These are phyloP conservation scores for Pampusana beccarii DNA, from an alignment of 2,113 vertebrate species.

Conservation along the genomic window DNA sequence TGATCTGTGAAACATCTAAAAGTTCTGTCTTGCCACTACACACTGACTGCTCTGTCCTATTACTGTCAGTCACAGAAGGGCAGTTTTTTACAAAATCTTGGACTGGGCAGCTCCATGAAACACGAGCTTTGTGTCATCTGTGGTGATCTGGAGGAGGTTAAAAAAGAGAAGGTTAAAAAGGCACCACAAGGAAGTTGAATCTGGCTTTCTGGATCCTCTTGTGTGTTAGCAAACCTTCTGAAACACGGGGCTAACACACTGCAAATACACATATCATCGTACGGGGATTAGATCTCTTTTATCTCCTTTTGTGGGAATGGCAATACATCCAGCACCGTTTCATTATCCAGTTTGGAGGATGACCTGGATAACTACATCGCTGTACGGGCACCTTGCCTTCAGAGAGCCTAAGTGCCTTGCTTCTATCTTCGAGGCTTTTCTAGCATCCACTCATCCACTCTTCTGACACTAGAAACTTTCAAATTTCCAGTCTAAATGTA, in stretches of 20 bases:
- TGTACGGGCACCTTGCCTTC: neutral
- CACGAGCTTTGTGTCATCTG: neutral
- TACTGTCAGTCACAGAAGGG: neutral
- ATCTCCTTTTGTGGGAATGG: neutral
- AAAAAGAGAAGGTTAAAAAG: neutral
- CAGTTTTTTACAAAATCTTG: neutral
- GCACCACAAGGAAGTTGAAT: neutral
- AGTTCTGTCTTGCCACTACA: neutral
- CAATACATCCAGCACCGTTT: neutral
- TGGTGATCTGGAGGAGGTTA: neutral
- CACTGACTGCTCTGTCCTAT: accelerated
- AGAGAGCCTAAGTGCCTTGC: neutral
- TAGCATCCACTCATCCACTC: neutral
- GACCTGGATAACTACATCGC: neutral
- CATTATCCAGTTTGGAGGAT: neutral
- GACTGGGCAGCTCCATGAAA: neutral
- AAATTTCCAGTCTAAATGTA: neutral
- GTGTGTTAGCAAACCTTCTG: neutral
- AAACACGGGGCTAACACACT: neutral
- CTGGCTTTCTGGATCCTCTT: neutral
- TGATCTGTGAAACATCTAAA: neutral
- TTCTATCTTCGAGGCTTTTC: neutral
- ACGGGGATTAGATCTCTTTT: neutral
- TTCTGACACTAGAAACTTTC: neutral
- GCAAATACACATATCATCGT: neutral